A percentile compares a stretch with the other conserved stretches of the same genome.
phyloP scores from a whole-genome alignment of 2,113 vertebrate genomes.

The Caracal caracal region DNA sequence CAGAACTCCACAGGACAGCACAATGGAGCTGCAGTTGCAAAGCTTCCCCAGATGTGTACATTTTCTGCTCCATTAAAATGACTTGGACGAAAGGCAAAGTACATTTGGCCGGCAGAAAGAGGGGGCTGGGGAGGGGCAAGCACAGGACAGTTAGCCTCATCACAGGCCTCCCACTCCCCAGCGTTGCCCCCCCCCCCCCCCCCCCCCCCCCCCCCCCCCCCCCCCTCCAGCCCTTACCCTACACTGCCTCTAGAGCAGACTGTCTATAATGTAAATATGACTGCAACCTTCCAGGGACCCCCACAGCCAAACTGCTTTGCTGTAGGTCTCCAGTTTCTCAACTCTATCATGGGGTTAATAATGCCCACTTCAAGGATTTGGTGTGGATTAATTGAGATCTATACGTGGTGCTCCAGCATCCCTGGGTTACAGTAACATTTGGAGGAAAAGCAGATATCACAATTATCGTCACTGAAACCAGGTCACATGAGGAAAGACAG shows the following conservation, averaged over 20 bases:
- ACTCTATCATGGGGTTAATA: neutral
- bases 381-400: neutral
- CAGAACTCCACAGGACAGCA: constrained; percentile 43
- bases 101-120: constrained; percentile 65
- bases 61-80: constrained; percentile 76
- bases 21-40: neutral
- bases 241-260: neutral
- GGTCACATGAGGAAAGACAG: neutral
- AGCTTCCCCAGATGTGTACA: constrained; percentile 63
- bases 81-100: constrained; percentile 71
- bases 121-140: neutral
- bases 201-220: neutral
- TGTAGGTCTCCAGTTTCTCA: neutral
- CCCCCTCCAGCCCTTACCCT: neutral
- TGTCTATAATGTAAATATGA: constrained; percentile 23
- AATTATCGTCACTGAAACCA: neutral
- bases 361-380: neutral
- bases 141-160: constrained; percentile 46
- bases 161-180: neutral
- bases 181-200: neutral
- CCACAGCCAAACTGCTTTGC: neutral
- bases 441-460: neutral
- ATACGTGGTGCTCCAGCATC: neutral
- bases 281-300: neutral
- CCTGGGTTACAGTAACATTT: neutral